Conservation (phyloP, 2,797 vertebrate genomes). For the Capromys pilorides region DNA sequence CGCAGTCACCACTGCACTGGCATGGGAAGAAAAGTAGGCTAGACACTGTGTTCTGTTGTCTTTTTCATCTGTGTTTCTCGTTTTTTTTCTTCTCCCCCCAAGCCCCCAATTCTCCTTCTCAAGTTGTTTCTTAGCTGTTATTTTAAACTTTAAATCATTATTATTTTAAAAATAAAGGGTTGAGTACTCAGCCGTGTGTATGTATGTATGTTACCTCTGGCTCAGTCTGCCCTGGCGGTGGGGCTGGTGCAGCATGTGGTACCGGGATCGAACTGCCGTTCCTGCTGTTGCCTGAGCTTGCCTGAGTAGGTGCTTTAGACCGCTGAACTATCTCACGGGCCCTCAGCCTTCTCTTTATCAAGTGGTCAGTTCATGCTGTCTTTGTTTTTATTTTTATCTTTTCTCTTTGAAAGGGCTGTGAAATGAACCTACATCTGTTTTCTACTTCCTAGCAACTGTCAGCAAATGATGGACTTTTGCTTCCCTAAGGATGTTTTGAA, state of each 20-base stretch:
- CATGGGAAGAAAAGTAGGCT: not conserved
- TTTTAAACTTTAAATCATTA: slow-evolving; percentile 19
- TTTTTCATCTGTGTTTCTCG: not conserved
- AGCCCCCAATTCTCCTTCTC: not conserved
- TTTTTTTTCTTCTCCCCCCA: not conserved
- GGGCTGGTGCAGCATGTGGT: too few relatives aligned
- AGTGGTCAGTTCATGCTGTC: not conserved
- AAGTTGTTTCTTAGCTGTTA: not conserved
- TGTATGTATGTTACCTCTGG: too few relatives aligned
- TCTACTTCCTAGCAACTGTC: not conserved
- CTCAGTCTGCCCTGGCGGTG: too few relatives aligned
- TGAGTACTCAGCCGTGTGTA: not conserved
- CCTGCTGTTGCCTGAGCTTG: too few relatives aligned
- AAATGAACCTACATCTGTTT: not conserved
- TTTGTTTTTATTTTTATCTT: slow-evolving; percentile 8
- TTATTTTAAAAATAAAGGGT: slow-evolving; percentile 9
- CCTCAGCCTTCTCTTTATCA: not conserved
- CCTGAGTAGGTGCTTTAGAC: too few relatives aligned
- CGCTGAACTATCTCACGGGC: too few relatives aligned
- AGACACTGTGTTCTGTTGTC: not conserved
- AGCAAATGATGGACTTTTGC: not conserved
- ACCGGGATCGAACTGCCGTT: too few relatives aligned
- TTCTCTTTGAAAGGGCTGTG: slow-evolving; percentile 15
- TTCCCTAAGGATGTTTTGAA: not conserved
- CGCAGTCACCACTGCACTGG: not conserved